Evolutionary conservation across 2,113 vertebrate genomes (phyloP).

Genomic region (Sprattus sprattus): DNA sequence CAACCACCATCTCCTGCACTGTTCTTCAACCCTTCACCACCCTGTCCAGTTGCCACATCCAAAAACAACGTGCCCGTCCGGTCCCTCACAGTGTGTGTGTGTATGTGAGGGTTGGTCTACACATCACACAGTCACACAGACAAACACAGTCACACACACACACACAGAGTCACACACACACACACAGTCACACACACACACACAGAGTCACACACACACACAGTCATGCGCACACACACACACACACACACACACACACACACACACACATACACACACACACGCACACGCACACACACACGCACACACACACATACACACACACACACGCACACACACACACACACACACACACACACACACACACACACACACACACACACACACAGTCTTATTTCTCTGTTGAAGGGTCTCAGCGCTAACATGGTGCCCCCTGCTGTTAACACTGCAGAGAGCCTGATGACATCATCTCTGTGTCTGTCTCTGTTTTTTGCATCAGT

Average conservation of each 20-base stretch:
- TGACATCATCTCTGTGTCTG: not conserved
- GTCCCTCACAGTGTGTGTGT: too few species aligned
- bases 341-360: slow-evolving; percentile 22
- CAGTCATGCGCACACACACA: too few species aligned
- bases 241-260: not conserved
- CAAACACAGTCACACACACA: too few species aligned
- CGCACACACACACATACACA: not conserved
- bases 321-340: not conserved
- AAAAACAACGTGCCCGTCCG: too few species aligned
- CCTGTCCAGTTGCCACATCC: too few species aligned
- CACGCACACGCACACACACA: not conserved
- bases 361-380: not conserved
- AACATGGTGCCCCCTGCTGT: slow-evolving; percentile 7
- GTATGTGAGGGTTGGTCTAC: too few species aligned
- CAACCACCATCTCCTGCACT: too few species aligned
- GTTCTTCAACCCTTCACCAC: too few species aligned
- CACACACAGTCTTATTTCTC: not conserved
- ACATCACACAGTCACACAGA: too few species aligned
- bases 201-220: too few species aligned
- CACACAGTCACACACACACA: too few species aligned
- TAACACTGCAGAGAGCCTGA: not conserved
- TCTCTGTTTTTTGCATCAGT: not conserved
- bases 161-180: too few species aligned
- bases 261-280: not conserved
- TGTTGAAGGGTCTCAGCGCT: not conserved